Conservation (phyloP, 2,113 vertebrate species). For the Otocyon megalotis region DNA sequence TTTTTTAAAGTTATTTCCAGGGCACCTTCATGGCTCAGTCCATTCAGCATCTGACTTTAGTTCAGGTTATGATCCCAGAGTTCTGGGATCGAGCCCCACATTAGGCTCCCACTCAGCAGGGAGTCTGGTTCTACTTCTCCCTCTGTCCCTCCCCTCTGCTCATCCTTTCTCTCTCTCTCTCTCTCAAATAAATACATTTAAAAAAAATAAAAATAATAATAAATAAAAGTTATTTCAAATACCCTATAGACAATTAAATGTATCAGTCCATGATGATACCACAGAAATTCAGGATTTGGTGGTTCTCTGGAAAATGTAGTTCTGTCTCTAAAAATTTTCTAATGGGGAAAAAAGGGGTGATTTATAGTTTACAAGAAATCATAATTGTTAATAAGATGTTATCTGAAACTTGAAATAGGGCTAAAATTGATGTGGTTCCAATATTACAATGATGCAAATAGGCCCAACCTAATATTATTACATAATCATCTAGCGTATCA, state of each 20-base stretch:
- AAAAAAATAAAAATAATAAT: background rate
- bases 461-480: background rate
- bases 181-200: background rate
- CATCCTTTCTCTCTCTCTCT: background rate
- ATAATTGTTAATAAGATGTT: slow-evolving; percentile 1
- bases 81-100: background rate
- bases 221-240: slow-evolving; percentile 34
- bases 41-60: background rate
- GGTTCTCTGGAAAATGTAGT: background rate
- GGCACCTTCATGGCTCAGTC: background rate
- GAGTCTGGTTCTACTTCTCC: background rate
- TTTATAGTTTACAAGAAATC: background rate
- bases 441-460: background rate
- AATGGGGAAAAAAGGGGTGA: background rate
- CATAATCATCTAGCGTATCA: background rate
- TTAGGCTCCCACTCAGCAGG: background rate
- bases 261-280: background rate
- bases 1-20: slow-evolving; percentile 52
- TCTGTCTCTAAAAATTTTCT: background rate
- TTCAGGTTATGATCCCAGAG: background rate
- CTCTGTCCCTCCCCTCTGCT: background rate
- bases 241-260: background rate
- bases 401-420: background rate
- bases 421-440: slow-evolving; percentile 10
- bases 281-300: background rate